Base-by-base conservation (phyloP, 1,140 invertebrate species). In the Berghia stephanieae region DNA sequence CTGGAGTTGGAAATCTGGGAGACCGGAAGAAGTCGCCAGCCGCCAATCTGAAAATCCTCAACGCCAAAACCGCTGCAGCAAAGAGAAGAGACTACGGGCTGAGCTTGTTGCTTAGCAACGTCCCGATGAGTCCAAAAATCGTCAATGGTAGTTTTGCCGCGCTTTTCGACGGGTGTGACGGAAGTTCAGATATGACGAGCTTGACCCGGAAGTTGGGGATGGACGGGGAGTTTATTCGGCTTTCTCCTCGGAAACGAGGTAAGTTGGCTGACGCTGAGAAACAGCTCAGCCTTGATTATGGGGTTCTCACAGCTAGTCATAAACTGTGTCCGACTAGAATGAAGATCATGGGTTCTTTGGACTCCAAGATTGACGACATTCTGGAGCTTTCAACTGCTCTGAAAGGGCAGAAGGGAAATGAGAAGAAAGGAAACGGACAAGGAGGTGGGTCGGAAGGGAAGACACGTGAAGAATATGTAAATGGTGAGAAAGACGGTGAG, bases 121-220 rank as follows among this genome's bases (percentile, higher is more conserved):
- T 95, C 87, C 97, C 97, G 0, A 96, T 98, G 93, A 98, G 96
- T 36, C 97, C 97, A 0, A 98, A 98, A 90, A 95, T 99, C 27
- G 95, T 98, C 8, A 98, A 98, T 84, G 97, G 96, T 0, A 98
- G 95, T 80, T 98, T 97, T 90, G 96, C 95, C 0, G 97, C 96
- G 8, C 94, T 99, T 78, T 96, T 97, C 84, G 96, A 99, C 85
- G n/a, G n/a, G n/a, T n/a, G n/a, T n/a, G 94, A 94, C 43, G 94
- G 93, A 71, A 94, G 96, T 83, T 92, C 95, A 21, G 76, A 38
- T 21, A 91, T 96, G 67, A 93, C 93, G 31, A 94, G 94, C 78
- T 95, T 94, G 87, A 93, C 93, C 46, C 86, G 89, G 69, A 82
- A 85, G 44, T 82, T 85, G 34, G 82, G 78, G 2, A 42, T 66